Conservation (phyloP, 2,888 invertebrate species). For the Apamea crenata region DNA sequence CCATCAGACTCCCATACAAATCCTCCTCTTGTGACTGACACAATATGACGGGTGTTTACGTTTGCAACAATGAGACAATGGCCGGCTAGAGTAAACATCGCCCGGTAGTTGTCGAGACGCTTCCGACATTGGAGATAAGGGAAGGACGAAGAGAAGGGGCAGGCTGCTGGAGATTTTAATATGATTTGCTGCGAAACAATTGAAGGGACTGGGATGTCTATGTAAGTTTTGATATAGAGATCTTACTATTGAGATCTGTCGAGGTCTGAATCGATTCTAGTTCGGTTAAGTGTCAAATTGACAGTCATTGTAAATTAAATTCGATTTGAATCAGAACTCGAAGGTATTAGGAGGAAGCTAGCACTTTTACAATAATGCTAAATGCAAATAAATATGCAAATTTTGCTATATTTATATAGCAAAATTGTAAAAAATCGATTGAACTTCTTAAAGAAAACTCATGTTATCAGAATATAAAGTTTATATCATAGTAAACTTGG, state of each 20-base stretch:
- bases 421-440: neutral
- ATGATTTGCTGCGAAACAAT: conserved; percentile 11
- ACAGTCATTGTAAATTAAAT: neutral
- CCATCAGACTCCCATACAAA: neutral
- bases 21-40: conserved; percentile 1
- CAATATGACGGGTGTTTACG: conserved; percentile 41
- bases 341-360: neutral
- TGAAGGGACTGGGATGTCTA: neutral
- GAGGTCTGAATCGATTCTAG: neutral
- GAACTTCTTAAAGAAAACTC: too few relatives aligned
- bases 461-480: too few relatives aligned
- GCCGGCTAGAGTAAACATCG: conserved; percentile 54
- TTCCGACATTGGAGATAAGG: conserved; percentile 54
- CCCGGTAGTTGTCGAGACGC: conserved; percentile 27
- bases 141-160: neutral
- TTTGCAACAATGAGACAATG: conserved; percentile 56
- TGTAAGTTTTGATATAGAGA: neutral
- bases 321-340: neutral
- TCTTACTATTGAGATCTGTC: neutral
- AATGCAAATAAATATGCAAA: too few relatives aligned
- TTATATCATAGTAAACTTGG: neutral
- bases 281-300: neutral
- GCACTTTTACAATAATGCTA: neutral
- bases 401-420: too few relatives aligned
- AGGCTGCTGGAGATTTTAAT: conserved; percentile 16